phyloP scores from a whole-genome alignment of 2,888 invertebrate genomes.

The Syrista parreyssii region DNA sequence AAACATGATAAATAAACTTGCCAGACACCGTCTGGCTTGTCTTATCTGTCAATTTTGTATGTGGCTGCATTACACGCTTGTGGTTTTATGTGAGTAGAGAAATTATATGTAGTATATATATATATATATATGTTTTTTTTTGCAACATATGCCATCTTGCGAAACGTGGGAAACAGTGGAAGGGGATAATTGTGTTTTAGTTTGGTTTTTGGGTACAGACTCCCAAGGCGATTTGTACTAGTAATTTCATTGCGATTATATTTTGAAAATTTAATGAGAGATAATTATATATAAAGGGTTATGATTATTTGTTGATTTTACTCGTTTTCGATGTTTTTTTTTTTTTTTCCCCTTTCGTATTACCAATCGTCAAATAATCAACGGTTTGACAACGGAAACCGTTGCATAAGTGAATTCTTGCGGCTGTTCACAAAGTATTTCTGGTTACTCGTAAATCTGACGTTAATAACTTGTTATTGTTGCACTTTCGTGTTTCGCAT shows the following conservation, averaged over 20 bases:
- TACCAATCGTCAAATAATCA: not conserved
- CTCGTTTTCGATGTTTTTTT: not conserved
- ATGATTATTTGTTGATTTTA: not conserved
- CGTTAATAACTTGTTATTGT: not conserved
- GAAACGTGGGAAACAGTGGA: not conserved
- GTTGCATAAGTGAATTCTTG: not conserved
- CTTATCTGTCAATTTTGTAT: not conserved
- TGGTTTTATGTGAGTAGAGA: not conserved
- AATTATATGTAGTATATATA: not conserved
- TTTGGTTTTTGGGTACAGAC: not conserved
- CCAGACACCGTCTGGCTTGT: not conserved
- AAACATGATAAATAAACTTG: not conserved
- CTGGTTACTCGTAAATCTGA: not conserved
- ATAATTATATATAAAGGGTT: not conserved
- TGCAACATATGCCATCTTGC: not conserved
- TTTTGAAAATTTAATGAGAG: not conserved
- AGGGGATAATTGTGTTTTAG: not conserved
- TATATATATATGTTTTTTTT: not conserved
- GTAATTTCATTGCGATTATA: not conserved
- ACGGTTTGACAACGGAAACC: not conserved
- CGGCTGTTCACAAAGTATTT: not conserved
- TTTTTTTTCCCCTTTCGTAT: not conserved
- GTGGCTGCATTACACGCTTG: not conserved
- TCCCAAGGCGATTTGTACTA: not conserved
- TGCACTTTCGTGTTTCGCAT: not conserved